These are phyloP conservation scores for Apotomis betuletana DNA, from an alignment of 2,888 invertebrate species.

Conservation along the genomic window DNA sequence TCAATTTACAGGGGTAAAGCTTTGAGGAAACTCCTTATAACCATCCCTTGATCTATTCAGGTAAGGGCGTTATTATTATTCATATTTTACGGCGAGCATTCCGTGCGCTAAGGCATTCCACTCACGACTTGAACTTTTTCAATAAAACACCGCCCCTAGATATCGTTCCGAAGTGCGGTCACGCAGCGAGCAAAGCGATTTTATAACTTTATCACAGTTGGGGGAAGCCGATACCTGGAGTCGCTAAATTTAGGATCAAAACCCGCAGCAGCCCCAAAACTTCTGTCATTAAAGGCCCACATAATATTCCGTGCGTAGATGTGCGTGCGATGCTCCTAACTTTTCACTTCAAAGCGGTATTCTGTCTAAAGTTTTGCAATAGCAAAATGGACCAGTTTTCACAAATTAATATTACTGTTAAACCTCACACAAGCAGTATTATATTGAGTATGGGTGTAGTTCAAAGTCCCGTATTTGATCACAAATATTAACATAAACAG, in stretches of 20 bases:
- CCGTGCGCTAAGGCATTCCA: slow-evolving; percentile 68
- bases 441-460: no score
- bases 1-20: slow-evolving; percentile 38
- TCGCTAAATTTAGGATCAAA: slow-evolving; percentile 45
- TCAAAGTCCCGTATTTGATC: no score
- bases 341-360: slow-evolving; percentile 35
- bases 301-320: slow-evolving; percentile 39
- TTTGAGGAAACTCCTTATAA: slow-evolving; percentile 35
- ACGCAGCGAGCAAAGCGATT: slow-evolving; percentile 76
- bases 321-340: slow-evolving; percentile 26
- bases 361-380: slow-evolving; percentile 4
- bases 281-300: slow-evolving; percentile 47
- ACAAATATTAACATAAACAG: no score
- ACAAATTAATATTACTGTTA: neutral
- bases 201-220: slow-evolving; percentile 78
- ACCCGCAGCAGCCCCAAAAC: slow-evolving; percentile 46
- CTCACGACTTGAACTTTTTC: slow-evolving; percentile 81
- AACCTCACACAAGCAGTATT: neutral
- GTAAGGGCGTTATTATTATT: slow-evolving; percentile 62
- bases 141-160: slow-evolving; percentile 77
- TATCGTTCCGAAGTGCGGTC: slow-evolving; percentile 74
- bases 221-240: slow-evolving; percentile 65
- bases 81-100: slow-evolving; percentile 70
- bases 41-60: slow-evolving; percentile 41
- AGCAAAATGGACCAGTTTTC: slow-evolving; percentile 2